Evolutionary conservation across 2,113 vertebrate genomes (phyloP).

Genomic region (Nesospiza acunhae): DNA sequence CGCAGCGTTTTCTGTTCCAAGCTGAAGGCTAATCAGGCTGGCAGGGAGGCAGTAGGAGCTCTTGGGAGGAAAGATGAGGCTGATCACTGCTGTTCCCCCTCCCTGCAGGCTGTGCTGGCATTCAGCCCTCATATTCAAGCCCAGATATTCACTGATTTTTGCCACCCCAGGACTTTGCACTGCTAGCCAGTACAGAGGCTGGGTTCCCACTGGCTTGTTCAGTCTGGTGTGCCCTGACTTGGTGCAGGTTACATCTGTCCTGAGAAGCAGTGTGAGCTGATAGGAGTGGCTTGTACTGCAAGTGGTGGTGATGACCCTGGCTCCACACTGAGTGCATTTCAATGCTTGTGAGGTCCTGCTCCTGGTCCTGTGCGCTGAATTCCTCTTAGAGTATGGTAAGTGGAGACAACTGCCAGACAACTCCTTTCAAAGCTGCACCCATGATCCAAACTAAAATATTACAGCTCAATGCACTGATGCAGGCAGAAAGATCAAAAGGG

Average conservation of each 20-base stretch:
- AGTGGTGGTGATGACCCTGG: neutral
- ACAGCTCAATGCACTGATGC: neutral
- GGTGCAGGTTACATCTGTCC: neutral
- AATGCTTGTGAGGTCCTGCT: neutral
- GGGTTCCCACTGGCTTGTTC: neutral
- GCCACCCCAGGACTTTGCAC: neutral
- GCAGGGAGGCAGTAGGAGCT: neutral
- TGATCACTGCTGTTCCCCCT: neutral
- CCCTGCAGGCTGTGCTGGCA: neutral
- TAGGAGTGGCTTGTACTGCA: neutral
- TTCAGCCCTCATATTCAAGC: neutral
- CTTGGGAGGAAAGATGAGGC: neutral
- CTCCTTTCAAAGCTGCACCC: neutral
- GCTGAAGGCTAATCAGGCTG: neutral
- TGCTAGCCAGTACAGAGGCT: neutral
- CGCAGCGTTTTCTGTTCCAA: neutral
- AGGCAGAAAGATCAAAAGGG: neutral
- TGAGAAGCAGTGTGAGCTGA: neutral
- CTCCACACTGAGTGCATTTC: neutral
- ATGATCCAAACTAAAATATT: neutral
- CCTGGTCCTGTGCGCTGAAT: neutral
- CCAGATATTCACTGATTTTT: neutral
- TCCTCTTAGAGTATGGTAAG: fast-evolving
- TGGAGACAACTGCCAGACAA: neutral
- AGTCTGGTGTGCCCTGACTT: neutral